Evolutionary conservation across 2,113 vertebrate species (phyloP), one percentile per base, ranked within the genome.

Genomic region (Zosterops hypoxanthus): DNA sequence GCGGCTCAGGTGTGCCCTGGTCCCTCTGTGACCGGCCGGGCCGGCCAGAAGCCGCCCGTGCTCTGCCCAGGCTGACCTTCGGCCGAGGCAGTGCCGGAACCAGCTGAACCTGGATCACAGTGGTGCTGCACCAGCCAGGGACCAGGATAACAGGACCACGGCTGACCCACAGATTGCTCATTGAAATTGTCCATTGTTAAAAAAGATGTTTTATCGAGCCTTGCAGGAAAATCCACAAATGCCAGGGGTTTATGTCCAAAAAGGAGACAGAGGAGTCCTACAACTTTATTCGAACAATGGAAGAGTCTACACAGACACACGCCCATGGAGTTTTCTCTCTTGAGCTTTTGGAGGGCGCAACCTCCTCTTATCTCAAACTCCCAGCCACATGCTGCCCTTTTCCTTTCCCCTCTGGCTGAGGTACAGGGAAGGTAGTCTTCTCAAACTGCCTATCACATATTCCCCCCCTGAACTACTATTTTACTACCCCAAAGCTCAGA

Each of bases 251-350:
- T 39, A 49, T 25, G 28, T 33, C 26, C 28, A 15, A 49, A 76
- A 39, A 19, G 12, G 21, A 31, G 44, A 60, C 42, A 47, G 56
- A 61, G 4, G 26, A 31, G 21, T 39, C 44, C 44, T 61, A 16
- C 9, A 31, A 36, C 12, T 20, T 76, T 31, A 61, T 33, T 39
- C 1, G 9, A 49, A 49, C 24, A 31, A 36, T 14, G 26, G 19
- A 11, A 57, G 17, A 39, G 17, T 20, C 46, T 3, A 33, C 22
- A 12, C 7, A 26, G 17, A 50, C 16, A 31, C 17, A 46, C 13
- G 21, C 34, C 3, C 1, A 2, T 3, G 0, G 6, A 5, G 3
- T 20, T 33, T 24, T 50, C 12, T 6, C 34, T 7, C 34, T 39
- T 11, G 8, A 21, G 6, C 8, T 50, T 77, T 50, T 8, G 6